Evolutionary conservation across 2,888 invertebrate species (phyloP).

Genomic region (Erebia epiphron): DNA sequence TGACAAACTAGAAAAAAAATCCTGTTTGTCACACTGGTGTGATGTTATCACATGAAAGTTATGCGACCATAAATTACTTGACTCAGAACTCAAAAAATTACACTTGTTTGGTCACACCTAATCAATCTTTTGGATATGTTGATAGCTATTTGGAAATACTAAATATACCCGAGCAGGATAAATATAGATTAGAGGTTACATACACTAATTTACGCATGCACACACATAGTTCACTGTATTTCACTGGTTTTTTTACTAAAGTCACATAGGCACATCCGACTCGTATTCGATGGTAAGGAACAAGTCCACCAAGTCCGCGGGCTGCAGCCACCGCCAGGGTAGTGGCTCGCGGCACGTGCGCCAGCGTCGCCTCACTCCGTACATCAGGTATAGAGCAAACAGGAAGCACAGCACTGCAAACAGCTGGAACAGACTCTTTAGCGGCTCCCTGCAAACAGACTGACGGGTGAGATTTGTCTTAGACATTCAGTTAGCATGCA

Average conservation of each 20-base stretch:
- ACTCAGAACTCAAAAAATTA: too few relatives aligned
- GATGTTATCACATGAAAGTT: too few relatives aligned
- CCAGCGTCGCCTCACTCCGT: conserved; percentile 53
- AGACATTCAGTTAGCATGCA: neutral
- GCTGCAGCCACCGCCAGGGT: conserved; percentile 70
- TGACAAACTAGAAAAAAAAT: too few relatives aligned
- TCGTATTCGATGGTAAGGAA: conserved; percentile 71
- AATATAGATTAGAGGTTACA: too few relatives aligned
- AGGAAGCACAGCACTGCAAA: conserved; percentile 72
- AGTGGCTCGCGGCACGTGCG: conserved; percentile 47
- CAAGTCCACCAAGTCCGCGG: conserved; percentile 67
- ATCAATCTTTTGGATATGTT: too few relatives aligned
- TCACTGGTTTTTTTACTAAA: neutral
- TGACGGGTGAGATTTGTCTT: conserved; percentile 39
- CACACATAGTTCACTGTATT: neutral
- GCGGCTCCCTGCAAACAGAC: conserved; percentile 70
- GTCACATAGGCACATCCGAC: conserved; percentile 72
- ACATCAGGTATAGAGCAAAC: conserved; percentile 59
- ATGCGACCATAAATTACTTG: too few relatives aligned
- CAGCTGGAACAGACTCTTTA: conserved; percentile 70
- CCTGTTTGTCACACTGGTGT: too few relatives aligned
- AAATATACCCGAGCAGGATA: too few relatives aligned
- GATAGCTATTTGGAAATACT: too few relatives aligned
- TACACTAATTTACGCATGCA: too few relatives aligned
- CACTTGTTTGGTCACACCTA: too few relatives aligned